Base-by-base conservation (phyloP, 2,113 vertebrate genomes). In the Plotosus lineatus region DNA sequence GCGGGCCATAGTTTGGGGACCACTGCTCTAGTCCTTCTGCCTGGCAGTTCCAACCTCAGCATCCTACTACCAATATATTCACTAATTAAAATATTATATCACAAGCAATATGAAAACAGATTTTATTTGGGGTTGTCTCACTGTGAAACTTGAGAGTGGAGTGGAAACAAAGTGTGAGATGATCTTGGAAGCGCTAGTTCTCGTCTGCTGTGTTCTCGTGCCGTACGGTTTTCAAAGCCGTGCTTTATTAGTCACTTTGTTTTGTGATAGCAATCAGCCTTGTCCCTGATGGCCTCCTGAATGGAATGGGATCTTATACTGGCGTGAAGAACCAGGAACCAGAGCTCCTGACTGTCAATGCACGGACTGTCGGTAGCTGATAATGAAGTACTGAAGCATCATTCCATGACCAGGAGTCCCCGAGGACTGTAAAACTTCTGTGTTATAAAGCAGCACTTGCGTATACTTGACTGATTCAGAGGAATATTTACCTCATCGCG, bases 191-290 rank as follows among this genome's bases (percentile, higher is more conserved):
- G 73, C 51, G 38, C 61, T 55, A 11, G 44, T 40, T 19, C 23
- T 50, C 46, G 3, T 40, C 73, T 40, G n/a, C 55, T 44, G 28
- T 77, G 42, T 50, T 69, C 42, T 71, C 31, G 28, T 63, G 76
- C 80, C 80, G 69, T 82, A 77, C 69, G 80, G 60, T 53, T 28
- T 40, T 80, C 63, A 55, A 69, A 61, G 68, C 69, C 28, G 69
- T 36, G 50, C 74, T 77, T 58, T 63, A 73, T 82, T 76, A 69
- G 80, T 46, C 60, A 75, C 65, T 76, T 74, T 76, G 63, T 61
- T 72, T 56, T 72, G 36, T 33, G 38, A 72, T 46, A 74, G 76
- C 2, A 28, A 53, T 50, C 55, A 31, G 66, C 42, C 44, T 33
- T 28, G 33, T 78, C 46, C 46, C 65, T 63, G 56, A 33, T 15